A percentile compares a stretch with the other conserved stretches of the same genome.
phyloP scores from a whole-genome alignment of 2,797 vertebrate genomes.

The Clamator glandarius region DNA sequence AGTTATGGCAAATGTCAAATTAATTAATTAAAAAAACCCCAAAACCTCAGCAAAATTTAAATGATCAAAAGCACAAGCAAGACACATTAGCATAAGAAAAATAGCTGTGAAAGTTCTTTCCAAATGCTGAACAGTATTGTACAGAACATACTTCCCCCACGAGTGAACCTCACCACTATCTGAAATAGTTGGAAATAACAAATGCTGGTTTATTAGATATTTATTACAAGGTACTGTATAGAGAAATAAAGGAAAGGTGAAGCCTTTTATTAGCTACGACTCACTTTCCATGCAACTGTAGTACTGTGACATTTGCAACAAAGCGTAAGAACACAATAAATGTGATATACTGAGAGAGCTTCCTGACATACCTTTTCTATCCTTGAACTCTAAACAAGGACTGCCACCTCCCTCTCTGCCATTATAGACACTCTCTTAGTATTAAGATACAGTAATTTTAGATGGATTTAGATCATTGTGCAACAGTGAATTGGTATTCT shows the following conservation, averaged over 20 bases:
- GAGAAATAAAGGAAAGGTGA: slow-evolving; percentile 36
- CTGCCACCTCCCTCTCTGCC: slow-evolving; percentile 20
- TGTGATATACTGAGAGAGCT: slow-evolving; percentile 50
- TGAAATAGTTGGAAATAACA: not conserved
- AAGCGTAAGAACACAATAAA: slow-evolving; percentile 61
- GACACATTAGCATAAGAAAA: not conserved
- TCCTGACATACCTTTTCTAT: slow-evolving; percentile 41
- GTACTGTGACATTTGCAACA: slow-evolving; percentile 66
- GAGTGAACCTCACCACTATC: not conserved
- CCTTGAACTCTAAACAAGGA: slow-evolving; percentile 68
- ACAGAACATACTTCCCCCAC: not conserved
- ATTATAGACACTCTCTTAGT: not conserved
- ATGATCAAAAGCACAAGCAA: not conserved
- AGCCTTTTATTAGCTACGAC: slow-evolving; percentile 42
- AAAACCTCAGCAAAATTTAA: not conserved
- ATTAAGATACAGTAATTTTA: slow-evolving; percentile 53
- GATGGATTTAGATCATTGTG: slow-evolving; percentile 46
- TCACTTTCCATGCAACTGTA: slow-evolving; percentile 49
- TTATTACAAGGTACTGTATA: not conserved
- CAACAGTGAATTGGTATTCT: not conserved
- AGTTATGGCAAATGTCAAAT: not conserved
- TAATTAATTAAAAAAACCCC: not conserved
- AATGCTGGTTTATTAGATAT: not conserved
- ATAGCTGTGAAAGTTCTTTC: not conserved
- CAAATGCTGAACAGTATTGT: not conserved